Percentiles rank a stretch among this genome's conserved stretches.
Conservation (phyloP, 2,113 vertebrate species). For the Setophaga petechia region DNA sequence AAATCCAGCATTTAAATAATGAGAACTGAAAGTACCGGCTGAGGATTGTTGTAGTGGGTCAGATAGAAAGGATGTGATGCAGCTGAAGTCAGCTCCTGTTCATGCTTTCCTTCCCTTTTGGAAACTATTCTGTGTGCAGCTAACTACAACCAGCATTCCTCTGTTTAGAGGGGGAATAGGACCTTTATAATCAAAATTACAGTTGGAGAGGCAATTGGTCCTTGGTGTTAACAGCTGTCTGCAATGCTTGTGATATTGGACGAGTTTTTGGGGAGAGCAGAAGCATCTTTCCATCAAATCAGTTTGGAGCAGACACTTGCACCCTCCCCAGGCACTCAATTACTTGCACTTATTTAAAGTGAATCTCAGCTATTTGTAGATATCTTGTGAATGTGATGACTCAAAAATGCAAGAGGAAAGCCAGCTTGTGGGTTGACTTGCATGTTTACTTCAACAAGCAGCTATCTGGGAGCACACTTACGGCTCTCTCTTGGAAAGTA, state of each 20-base stretch:
- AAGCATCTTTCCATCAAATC: not conserved
- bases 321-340: not conserved
- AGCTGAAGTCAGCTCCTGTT: not conserved
- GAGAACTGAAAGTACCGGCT: constrained; percentile 80
- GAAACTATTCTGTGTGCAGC: not conserved
- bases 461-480: not conserved
- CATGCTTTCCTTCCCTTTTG: not conserved
- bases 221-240: not conserved
- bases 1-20: constrained; percentile 76
- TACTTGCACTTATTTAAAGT: not conserved
- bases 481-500: not conserved
- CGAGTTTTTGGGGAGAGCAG: not conserved
- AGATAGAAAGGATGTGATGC: not conserved
- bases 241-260: not conserved
- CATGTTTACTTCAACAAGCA: not conserved
- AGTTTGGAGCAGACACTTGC: not conserved
- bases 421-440: not conserved
- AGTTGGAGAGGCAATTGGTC: not conserved
- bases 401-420: not conserved
- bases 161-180: not conserved
- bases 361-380: not conserved
- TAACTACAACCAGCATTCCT: not conserved
- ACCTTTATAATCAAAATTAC: not conserved
- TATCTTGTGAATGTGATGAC: not conserved
- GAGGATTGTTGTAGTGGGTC: not conserved